Percentiles rank a stretch among this genome's conserved stretches.
phyloP scores from a whole-genome alignment of 2,888 invertebrate species.

The Hypolimnas misippus region DNA sequence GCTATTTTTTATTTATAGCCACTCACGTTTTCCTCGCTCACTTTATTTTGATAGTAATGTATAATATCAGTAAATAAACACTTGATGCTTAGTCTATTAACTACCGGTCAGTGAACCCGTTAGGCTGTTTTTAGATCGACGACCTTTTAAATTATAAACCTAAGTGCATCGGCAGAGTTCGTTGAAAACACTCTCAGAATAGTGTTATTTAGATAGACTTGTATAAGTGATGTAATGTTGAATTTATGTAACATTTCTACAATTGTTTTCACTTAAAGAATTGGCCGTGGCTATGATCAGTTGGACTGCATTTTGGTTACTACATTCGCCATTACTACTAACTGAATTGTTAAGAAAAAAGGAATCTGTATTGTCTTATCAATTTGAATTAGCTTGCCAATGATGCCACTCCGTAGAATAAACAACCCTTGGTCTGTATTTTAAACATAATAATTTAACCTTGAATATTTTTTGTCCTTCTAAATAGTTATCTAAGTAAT shows the following conservation, averaged over 20 bases:
- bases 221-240: not conserved
- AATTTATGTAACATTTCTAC: not conserved
- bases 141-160: slow-evolving; percentile 39
- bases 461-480: too few relatives aligned
- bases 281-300: too few relatives aligned
- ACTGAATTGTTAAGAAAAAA: too few relatives aligned
- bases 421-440: not conserved
- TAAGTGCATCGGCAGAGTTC: slow-evolving; percentile 10
- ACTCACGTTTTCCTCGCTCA: slow-evolving; percentile 30
- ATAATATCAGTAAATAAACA: slow-evolving; percentile 48
- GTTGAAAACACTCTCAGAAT: not conserved
- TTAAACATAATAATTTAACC: too few relatives aligned
- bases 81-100: slow-evolving; percentile 46
- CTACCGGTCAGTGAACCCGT: slow-evolving; percentile 76
- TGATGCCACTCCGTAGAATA: slow-evolving; percentile 24
- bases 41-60: slow-evolving; percentile 47
- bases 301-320: too few relatives aligned
- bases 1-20: slow-evolving; percentile 34
- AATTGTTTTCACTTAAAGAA: not conserved
- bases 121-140: slow-evolving; percentile 71
- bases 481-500: not conserved
- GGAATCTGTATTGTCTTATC: not conserved
- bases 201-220: not conserved
- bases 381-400: slow-evolving; percentile 17
- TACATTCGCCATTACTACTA: too few relatives aligned